Conservation (phyloP, 2,888 invertebrate species). For the Ptychoptera albimana region DNA sequence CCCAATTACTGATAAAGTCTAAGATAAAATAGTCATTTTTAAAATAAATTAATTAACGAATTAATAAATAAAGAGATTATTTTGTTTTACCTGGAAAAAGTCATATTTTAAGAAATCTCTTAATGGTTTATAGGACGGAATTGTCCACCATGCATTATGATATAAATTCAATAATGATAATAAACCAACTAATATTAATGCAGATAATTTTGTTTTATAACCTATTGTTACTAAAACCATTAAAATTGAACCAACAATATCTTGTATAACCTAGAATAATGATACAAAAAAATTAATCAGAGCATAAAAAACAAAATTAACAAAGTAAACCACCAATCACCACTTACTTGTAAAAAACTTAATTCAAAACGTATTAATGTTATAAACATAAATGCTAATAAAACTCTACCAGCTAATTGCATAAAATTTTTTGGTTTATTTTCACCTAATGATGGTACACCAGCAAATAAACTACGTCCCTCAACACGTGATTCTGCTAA, state of each 20-base stretch:
- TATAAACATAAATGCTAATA: slow-evolving; percentile 97
- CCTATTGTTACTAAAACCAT: slow-evolving; percentile 95
- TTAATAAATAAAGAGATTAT: background rate
- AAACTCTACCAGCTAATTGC: slow-evolving; percentile 86
- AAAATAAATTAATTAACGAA: background rate
- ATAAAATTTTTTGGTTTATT: slow-evolving; percentile 95
- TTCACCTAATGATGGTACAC: slow-evolving; percentile 80
- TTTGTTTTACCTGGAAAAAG: slow-evolving; percentile 82
- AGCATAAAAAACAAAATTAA: slow-evolving; percentile 4
- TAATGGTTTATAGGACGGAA: slow-evolving; percentile 87
- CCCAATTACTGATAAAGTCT: slow-evolving; percentile 97
- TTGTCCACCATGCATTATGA: slow-evolving; percentile 97
- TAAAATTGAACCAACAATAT: slow-evolving; percentile 80
- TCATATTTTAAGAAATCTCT: slow-evolving; percentile 99
- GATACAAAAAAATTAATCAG: slow-evolving; percentile 6
- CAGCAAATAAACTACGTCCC: slow-evolving; percentile 89
- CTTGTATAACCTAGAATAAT: slow-evolving; percentile 62
- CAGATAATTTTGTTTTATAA: slow-evolving; percentile 96
- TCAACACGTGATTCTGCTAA: slow-evolving; percentile 92
- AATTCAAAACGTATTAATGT: slow-evolving; percentile 89
- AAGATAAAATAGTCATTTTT: slow-evolving; percentile 32
- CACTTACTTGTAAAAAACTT: slow-evolving; percentile 63
- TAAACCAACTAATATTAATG: slow-evolving; percentile 81
- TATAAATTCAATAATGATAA: slow-evolving; percentile 84
- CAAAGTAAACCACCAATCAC: slow-evolving; percentile 11